These are phyloP conservation scores for Ginglymostoma cirratum DNA, from an alignment of 2,113 vertebrate species.

Conservation along the genomic window DNA sequence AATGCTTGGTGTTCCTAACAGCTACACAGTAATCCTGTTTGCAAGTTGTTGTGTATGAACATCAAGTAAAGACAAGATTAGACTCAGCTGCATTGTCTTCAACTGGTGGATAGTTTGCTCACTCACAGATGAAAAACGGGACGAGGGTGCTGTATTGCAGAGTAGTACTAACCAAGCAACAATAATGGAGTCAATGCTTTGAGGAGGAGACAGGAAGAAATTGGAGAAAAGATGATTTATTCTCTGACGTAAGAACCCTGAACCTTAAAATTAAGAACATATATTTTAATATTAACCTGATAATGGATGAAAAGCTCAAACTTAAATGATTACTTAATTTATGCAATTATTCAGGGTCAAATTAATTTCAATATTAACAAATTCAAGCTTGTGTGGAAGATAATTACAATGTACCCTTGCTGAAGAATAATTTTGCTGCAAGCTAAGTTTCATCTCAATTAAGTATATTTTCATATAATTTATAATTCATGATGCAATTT, in stretches of 20 bases:
- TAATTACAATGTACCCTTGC: slow-evolving; percentile 30
- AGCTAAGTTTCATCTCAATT: slow-evolving; percentile 15
- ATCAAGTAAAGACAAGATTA: background rate
- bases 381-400: slow-evolving; percentile 27
- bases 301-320: slow-evolving; percentile 17
- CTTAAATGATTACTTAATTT: slow-evolving; percentile 33
- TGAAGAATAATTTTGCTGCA: slow-evolving; percentile 26
- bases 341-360: slow-evolving; percentile 36
- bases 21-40: background rate
- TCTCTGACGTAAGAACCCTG: background rate
- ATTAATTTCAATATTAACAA: slow-evolving; percentile 36
- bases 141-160: background rate
- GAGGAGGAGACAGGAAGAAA: background rate
- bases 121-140: background rate
- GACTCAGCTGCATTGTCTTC: too few relatives aligned
- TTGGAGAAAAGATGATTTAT: background rate
- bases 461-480: slow-evolving; percentile 23
- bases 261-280: slow-evolving; percentile 4
- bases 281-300: slow-evolving; percentile 19
- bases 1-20: background rate
- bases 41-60: background rate
- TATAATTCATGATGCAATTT: slow-evolving; percentile 31
- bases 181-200: background rate
- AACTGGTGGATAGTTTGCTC: background rate
- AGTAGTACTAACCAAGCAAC: background rate